A percentile compares a stretch with the other conserved stretches of the same genome.
Evolutionary conservation across 2,113 vertebrate species (phyloP).

Genomic region (Leucosticte australis): DNA sequence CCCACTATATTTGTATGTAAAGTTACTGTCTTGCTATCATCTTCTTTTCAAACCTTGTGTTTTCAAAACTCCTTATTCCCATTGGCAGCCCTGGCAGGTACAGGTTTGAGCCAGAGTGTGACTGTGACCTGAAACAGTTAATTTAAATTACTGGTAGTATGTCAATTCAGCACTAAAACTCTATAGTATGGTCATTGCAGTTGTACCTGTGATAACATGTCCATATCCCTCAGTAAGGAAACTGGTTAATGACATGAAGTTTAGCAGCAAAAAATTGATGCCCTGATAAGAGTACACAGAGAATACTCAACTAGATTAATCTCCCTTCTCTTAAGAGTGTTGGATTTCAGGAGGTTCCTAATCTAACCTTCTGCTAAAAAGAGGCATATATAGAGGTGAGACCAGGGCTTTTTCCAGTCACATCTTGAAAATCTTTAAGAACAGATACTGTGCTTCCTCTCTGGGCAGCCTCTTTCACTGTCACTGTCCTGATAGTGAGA

Average conservation of each 20-base stretch:
- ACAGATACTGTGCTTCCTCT: not conserved
- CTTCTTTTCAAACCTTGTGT: not conserved
- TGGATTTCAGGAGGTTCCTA: not conserved
- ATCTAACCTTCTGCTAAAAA: not conserved
- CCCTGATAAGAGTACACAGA: not conserved
- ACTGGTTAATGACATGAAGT: not conserved
- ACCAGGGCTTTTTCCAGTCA: not conserved
- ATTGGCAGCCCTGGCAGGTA: not conserved
- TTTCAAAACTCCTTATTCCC: not conserved
- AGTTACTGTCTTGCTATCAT: not conserved
- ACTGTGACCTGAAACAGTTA: not conserved
- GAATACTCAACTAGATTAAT: not conserved
- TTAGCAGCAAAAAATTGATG: not conserved
- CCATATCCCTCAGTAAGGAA: not conserved
- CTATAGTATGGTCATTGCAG: not conserved
- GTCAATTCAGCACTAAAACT: not conserved
- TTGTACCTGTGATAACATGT: not conserved
- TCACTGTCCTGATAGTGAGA: not conserved
- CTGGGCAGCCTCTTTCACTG: not conserved
- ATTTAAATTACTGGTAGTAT: not conserved
- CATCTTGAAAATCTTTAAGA: not conserved
- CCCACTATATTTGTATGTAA: not conserved
- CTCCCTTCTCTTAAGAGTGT: not conserved
- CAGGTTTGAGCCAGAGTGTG: not conserved
- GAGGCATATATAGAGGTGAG: not conserved